Base-by-base conservation (phyloP, 2,113 vertebrate species). In the Serranochromis macrocephalus region DNA sequence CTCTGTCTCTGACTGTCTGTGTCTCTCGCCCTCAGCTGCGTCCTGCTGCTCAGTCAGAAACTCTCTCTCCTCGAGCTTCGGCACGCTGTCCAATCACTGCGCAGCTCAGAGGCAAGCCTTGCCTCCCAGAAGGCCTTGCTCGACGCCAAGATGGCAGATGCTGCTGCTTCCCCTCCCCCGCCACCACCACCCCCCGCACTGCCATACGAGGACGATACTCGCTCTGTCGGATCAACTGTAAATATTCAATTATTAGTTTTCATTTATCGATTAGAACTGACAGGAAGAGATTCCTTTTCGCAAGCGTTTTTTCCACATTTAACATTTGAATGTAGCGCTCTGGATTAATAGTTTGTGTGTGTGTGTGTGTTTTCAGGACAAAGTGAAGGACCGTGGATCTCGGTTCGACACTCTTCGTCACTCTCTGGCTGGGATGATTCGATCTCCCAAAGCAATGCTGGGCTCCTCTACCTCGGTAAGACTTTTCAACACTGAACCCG, bases 341-440 rank as follows among this genome's bases (percentile, higher is more conserved):
- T 75, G 40, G 68, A 73, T 26, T 24, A 33, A 19, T 1, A 29
- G 26, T 29, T 29, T 29, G 49, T 21, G 9, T 6, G n/a, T 21
- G 19, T 16, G 4, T 4, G 6, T 33, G 7, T 63, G 6, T 66
- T 17, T 87, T 40, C 85, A 99, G 98, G 98, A 99, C 83, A 99
- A 98, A 85, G 63, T 82, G 86, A 99, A 98, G 86, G 98, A 99
- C 87, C 97, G 94, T 79, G 94, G 97, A n/a, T 99, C 98, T 71
- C 98, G 97, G 85, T 98, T 99, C 87, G 98, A 99, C 89, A 99
- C 98, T 5, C 97, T 99, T 85, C 97, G 98, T 19, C 97, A 98
- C 92, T 99, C 98, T 83, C 97, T 99, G 90, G 98, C 98, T 40
- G 98, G 98, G 54, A 98, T 99, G 91, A 99, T 99, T 84, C 97